Base-by-base conservation (phyloP, 2,888 invertebrate species). In the Priocnemis perturbator region DNA sequence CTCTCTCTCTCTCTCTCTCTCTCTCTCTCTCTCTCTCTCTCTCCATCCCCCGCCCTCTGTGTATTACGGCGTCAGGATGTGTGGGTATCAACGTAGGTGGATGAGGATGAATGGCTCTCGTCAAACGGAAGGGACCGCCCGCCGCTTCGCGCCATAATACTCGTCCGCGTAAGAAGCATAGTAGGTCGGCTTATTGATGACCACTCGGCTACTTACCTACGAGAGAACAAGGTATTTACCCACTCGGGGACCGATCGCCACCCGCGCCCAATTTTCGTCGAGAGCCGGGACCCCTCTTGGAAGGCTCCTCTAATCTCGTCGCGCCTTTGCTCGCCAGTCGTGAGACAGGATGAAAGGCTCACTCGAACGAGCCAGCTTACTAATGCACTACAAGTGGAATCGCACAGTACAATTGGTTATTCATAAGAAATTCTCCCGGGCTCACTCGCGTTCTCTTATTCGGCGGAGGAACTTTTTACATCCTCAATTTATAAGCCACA, bases 61-160 rank as follows among this genome's bases (percentile, higher is more conserved):
- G 77, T 71, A 77, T 81, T 77, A 69, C 74, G 64, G 67, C 64
- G 60, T 44, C 48, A 62, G 44, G 66, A 62, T 74, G 74, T 81
- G 80, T 77, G 75, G 83, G 82, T 82, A 81, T 81, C 82, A 82
- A 85, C 85, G 88, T 88, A 87, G 88, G 88, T 86, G 88, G 88
- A 86, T 85, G 87, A 88, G 88, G 87, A 89, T 87, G 88, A 87
- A 89, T 89, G 87, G 86, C 83, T 87, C 88, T 88, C 88, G 88
- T 89, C 88, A 88, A 89, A 88, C 88, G 86, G 87, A 86, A 88
- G 86, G 86, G 88, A 87, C 87, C 88, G 85, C 88, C 87, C 86
- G 86, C 81, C 81, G 85, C 76, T 85, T 86, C 86, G 84, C 86
- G 83, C 87, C 85, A 86, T 87, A 87, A 87, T 88, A 84, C 85